phyloP scores from a whole-genome alignment of 2,888 invertebrate genomes.

The Kryphioiulus occultus region DNA sequence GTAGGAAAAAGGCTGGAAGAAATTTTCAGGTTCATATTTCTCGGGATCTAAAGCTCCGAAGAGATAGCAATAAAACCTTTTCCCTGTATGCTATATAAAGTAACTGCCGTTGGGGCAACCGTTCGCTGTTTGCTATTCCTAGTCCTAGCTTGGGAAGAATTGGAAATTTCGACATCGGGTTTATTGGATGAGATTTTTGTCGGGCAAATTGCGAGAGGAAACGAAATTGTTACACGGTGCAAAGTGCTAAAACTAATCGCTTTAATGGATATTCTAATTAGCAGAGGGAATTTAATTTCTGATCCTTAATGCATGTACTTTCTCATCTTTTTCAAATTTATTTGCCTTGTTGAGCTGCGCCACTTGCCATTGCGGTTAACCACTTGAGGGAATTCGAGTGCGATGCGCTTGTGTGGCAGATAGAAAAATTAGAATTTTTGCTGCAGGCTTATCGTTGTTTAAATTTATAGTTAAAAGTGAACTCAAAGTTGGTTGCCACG shows the following conservation, averaged over 20 bases:
- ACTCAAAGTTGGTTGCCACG: too few relatives aligned
- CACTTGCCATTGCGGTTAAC: slow-evolving; percentile 18
- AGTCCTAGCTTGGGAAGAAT: neutral
- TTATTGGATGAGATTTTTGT: neutral
- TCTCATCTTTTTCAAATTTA: slow-evolving; percentile 35
- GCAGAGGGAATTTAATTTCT: slow-evolving; percentile 30
- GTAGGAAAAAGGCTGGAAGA: slow-evolving; percentile 25
- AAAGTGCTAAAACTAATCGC: slow-evolving; percentile 35
- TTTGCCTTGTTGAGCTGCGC: slow-evolving; percentile 26
- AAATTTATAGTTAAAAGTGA: neutral
- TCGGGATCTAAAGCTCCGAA: slow-evolving; percentile 1
- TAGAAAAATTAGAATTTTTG: neutral
- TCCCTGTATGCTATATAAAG: slow-evolving; percentile 31
- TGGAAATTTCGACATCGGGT: neutral
- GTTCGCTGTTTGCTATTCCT: neutral
- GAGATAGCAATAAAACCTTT: slow-evolving; percentile 26
- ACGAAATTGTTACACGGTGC: neutral
- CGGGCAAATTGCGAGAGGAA: neutral
- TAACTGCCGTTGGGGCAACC: neutral
- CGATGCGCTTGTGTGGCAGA: neutral
- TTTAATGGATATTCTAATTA: slow-evolving; percentile 19
- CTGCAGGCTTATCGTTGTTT: neutral
- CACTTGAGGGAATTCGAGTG: neutral
- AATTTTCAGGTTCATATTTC: slow-evolving; percentile 31
- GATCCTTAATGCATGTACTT: slow-evolving; percentile 31